Evolutionary conservation across 1,140 invertebrate species (phyloP), one percentile per base, ranked within the genome.

Genomic region (Drosophila micromelanica): DNA sequence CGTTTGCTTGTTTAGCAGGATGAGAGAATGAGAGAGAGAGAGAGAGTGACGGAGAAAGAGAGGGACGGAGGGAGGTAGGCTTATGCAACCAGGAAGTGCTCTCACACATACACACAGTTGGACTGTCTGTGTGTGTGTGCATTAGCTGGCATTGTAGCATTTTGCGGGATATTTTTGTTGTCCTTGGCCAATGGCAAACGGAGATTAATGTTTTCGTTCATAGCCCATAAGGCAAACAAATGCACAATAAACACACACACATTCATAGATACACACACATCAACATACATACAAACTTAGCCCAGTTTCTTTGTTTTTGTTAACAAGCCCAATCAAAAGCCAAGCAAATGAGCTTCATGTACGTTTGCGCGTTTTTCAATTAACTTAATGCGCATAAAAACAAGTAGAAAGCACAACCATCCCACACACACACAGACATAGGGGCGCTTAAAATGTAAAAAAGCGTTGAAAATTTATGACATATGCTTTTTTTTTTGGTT

Each of bases 331-430:
- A 87, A 78, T 87, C 76, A 76, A 62, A 62, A 60, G 57, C 38
- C 68, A 57, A 72, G 40, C 43, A 61, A 70, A 67, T 82, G 79
- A 77, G 57, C 57, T 54, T 84, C 79, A 82, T 81, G 73, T 70
- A 70, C 59, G 57, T 67, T 77, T 73, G 86, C 74, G 79, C 78
- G 76, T 74, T 87, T 89, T 89, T 80, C 84, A 89, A 89, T 89
- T 89, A 89, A 80, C 85, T 84, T 89, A 89, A 89, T 89, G 84
- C 80, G 65, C 80, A 89, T 84, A 78, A 87, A 87, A 87, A 65
- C 56, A 72, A 61, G 52, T 37, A 48, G 30, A 40, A 54, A 57
- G 56, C 40, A 52, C 30, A 17, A 35, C 40, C 63, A 27, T 48
- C 17, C 27, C 13, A 61, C 59, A 48, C 48, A 54, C 78, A 64